Percentiles rank a stretch among this genome's conserved stretches.
These are phyloP conservation scores for Pelusios castaneus DNA, from an alignment of 2,113 vertebrate species.

Conservation along the genomic window DNA sequence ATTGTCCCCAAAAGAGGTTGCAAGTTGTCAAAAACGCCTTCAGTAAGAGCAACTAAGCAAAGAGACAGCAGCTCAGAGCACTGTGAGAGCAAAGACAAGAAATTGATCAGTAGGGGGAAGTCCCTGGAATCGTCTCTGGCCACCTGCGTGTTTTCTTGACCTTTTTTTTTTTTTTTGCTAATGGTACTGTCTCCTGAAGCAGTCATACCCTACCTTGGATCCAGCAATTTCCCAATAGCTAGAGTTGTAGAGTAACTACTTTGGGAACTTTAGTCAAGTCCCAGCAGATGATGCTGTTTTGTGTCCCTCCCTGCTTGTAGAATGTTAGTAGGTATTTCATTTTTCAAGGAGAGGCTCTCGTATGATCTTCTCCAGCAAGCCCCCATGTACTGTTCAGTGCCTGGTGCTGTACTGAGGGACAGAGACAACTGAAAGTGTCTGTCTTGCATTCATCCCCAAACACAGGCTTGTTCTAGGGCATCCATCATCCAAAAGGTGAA, in stretches of 20 bases:
- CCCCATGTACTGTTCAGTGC: constrained; percentile 49
- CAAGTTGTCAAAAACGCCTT: background rate
- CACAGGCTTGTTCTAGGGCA: background rate
- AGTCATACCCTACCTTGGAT: constrained; percentile 18
- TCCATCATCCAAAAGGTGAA: rapidly evolving
- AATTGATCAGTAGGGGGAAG: background rate
- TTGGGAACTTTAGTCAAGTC: constrained; percentile 30
- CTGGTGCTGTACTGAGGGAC: constrained; percentile 7
- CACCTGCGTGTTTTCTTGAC: background rate
- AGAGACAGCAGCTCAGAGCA: background rate
- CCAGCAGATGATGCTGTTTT: constrained; percentile 48
- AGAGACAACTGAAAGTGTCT: background rate
- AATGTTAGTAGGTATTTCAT: background rate
- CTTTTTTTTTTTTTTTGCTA: background rate
- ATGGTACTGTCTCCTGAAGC: constrained; percentile 13
- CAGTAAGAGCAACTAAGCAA: rapidly evolving
- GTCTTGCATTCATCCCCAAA: background rate
- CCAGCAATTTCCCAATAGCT: background rate
- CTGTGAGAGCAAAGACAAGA: background rate
- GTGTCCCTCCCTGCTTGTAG: constrained; percentile 48
- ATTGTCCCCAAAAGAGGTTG: rapidly evolving
- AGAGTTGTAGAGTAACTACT: constrained; percentile 25
- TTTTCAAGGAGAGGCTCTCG: constrained; percentile 54
- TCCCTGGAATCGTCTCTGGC: background rate
- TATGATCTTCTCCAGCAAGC: constrained; percentile 27